phyloP scores from a whole-genome alignment of 2,888 invertebrate genomes.

The Rhagonycha fulva region DNA sequence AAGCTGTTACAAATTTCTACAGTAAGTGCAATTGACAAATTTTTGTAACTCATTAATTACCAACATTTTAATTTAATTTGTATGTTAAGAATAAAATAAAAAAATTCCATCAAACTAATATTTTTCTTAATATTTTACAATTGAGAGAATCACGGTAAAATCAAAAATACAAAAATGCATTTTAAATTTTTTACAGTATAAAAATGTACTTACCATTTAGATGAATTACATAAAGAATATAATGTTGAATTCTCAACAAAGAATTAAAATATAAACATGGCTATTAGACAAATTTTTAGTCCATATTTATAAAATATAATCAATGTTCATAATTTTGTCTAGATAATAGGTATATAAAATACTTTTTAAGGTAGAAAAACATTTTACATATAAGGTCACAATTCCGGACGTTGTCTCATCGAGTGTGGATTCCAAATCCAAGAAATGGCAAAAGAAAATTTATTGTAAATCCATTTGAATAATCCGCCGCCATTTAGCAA shows the following conservation, averaged over 20 bases:
- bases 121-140: not conserved
- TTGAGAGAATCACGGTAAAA: not conserved
- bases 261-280: not conserved
- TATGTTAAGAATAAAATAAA: not conserved
- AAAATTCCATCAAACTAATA: not conserved
- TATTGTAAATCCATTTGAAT: constrained; percentile 70
- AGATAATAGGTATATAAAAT: not conserved
- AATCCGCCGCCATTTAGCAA: constrained; percentile 69
- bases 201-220: not conserved
- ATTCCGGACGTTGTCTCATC: constrained; percentile 33
- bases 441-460: constrained; percentile 47
- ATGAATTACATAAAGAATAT: not conserved
- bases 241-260: not conserved
- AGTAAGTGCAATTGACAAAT: not conserved
- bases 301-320: not conserved
- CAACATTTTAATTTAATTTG: not conserved
- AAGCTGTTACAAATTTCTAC: not conserved
- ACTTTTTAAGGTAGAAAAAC: not conserved
- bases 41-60: no score
- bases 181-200: not conserved
- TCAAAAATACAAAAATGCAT: not conserved
- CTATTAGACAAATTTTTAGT: not conserved
- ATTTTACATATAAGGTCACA: constrained; percentile 15
- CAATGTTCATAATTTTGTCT: not conserved
- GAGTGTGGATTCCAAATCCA: constrained; percentile 49